Evolutionary conservation across 2,797 vertebrate genomes (phyloP).

Genomic region (Champsocephalus gunnari): DNA sequence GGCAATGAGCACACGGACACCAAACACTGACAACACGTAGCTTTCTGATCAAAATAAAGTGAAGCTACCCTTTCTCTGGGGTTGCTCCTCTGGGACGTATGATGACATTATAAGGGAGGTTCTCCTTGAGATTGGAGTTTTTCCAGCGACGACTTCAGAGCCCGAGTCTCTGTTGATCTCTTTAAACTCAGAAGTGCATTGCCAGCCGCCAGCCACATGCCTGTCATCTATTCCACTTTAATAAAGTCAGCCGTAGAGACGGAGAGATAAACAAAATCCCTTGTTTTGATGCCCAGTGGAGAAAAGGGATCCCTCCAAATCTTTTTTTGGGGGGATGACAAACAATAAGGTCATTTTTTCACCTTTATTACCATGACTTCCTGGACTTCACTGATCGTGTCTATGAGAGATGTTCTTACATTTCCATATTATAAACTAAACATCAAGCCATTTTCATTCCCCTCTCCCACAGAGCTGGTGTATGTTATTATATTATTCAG

Average conservation of each 20-base stretch:
- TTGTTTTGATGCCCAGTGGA: conserved; percentile 68
- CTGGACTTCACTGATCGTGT: conserved; percentile 15
- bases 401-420: conserved; percentile 11
- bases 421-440: conserved; percentile 31
- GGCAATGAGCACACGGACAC: conserved; percentile 10
- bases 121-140: conserved; percentile 52
- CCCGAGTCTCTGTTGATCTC: conserved; percentile 64
- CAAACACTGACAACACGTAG: not conserved
- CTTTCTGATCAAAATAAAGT: conserved; percentile 49
- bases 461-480: not conserved
- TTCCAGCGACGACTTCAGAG: conserved; percentile 35
- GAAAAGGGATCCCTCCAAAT: conserved; percentile 51
- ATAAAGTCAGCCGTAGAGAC: conserved; percentile 70
- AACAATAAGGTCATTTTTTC: conserved; percentile 45
- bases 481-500: conserved; percentile 25
- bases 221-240: conserved; percentile 67
- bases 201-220: conserved; percentile 55
- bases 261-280: conserved; percentile 66
- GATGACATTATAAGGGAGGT: conserved; percentile 46
- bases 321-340: conserved; percentile 37
- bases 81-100: conserved; percentile 34
- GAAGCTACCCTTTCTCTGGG: conserved; percentile 12
- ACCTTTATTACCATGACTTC: conserved; percentile 12
- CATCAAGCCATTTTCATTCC: not conserved
- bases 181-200: conserved; percentile 74